These are phyloP conservation scores for Ariolimax columbianus DNA, from an alignment of 2,888 invertebrate species.

Conservation along the genomic window DNA sequence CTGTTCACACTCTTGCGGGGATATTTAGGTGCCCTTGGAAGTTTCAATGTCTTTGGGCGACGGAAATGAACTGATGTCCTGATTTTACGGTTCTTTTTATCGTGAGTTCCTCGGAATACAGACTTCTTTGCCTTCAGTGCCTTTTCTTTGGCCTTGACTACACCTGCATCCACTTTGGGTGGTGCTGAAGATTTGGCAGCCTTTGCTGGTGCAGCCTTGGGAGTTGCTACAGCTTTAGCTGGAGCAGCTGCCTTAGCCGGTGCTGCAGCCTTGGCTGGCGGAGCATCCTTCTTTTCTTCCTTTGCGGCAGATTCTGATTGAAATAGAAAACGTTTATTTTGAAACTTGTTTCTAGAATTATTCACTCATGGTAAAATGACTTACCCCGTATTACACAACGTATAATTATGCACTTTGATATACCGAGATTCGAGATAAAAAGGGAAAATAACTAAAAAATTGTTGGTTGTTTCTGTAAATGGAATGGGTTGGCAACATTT, in stretches of 20 bases:
- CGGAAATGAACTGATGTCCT: conserved; percentile 97
- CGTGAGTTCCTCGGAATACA: conserved; percentile 94
- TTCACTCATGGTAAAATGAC: no score
- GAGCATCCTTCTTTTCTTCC: conserved; percentile 53
- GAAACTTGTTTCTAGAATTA: no score
- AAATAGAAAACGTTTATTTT: background rate
- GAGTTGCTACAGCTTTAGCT: conserved; percentile 57
- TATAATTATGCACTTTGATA: no score
- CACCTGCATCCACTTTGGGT: conserved; percentile 55
- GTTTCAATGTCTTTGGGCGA: conserved; percentile 93
- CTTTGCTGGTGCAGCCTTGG: conserved; percentile 52
- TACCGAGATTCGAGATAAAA: no score
- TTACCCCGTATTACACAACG: no score
- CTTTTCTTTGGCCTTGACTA: conserved; percentile 68
- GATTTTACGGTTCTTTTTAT: conserved; percentile 91
- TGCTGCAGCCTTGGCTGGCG: conserved; percentile 52
- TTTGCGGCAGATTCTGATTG: conserved; percentile 55
- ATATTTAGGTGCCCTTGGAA: conserved; percentile 95
- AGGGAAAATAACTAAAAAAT: no score
- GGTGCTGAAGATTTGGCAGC: conserved; percentile 59
- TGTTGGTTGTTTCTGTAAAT: no score
- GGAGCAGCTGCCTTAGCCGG: conserved; percentile 48
- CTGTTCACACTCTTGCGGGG: conserved; percentile 95
- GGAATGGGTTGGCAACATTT: no score
- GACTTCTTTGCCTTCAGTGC: conserved; percentile 88